Conservation (phyloP, 2,888 invertebrate species). For the Patella pellucida region DNA sequence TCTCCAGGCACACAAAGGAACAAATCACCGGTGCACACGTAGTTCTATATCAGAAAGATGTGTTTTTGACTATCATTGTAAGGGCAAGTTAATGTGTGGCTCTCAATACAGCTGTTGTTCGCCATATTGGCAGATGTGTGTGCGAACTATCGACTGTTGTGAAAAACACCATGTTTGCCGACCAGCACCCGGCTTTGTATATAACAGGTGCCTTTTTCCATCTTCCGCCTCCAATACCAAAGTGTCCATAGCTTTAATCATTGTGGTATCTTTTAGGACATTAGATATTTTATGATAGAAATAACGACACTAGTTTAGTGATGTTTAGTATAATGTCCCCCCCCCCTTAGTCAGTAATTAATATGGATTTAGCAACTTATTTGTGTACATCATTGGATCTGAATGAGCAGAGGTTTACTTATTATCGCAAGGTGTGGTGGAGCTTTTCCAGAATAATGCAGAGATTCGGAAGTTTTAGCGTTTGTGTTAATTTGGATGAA, state of each 20-base stretch:
- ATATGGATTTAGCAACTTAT: too few species aligned
- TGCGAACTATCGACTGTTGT: slow-evolving; percentile 49
- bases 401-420: too few species aligned
- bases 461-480: too few species aligned
- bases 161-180: slow-evolving; percentile 46
- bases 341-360: too few species aligned
- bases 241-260: neutral
- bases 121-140: slow-evolving; percentile 57
- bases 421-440: too few species aligned
- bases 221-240: slow-evolving; percentile 18
- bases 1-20: slow-evolving; percentile 49
- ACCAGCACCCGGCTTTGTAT: slow-evolving; percentile 48
- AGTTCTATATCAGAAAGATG: slow-evolving; percentile 50
- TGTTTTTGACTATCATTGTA: slow-evolving; percentile 55
- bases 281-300: too few species aligned
- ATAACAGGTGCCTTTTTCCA: slow-evolving; percentile 51
- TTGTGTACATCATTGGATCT: too few species aligned
- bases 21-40: slow-evolving; percentile 45
- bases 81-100: slow-evolving; percentile 50
- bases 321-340: too few species aligned
- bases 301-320: too few species aligned
- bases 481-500: too few species aligned
- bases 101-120: slow-evolving; percentile 52
- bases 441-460: too few species aligned
- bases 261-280: too few species aligned